Base-by-base conservation (phyloP, 2,888 invertebrate genomes). In the Zygaena filipendulae region DNA sequence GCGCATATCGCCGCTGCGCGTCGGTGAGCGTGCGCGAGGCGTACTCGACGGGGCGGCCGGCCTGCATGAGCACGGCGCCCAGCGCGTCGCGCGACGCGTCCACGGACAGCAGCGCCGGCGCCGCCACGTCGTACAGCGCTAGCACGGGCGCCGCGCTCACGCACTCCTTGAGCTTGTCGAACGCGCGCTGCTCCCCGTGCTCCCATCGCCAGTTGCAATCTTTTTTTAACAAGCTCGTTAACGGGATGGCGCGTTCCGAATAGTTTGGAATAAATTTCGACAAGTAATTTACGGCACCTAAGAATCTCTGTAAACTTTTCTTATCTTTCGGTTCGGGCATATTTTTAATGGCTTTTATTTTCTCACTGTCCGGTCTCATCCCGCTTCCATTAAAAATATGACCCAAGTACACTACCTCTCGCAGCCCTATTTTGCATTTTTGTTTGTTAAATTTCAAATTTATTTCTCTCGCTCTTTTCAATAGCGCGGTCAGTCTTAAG, bases 51-150 rank as follows among this genome's bases (percentile, higher is more conserved):
- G 38, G 36, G 4, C 38, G 38, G 12, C 36, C 39, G 26, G 16
- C 29, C 32, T 46, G 43, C 30, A 44, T 8, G 12, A 42, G 29
- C 21, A 40, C 40, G 3, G 45, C 43, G 20, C 46, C 43, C 19
- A 44, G 25, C 21, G 38, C 43, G 6, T 11, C 28, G 16, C 29
- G 8, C 11, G 30, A 28, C 14, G 44, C 40, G 29, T 42, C 44
- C 9, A 45, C 42, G 11, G 39, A 35, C 22, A 40, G 4, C 20
- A 29, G 19, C 11, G 21, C 25, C 8, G 32, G 37, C 19, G 9
- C 5, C 2, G 5, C n/a, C 11, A 13, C 27, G 14, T 32, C 30
- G 27, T 33, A 40, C 28, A 37, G 14, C 7, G 38, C 32, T 13
- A 43, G 27, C 18, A 40, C 43, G 2, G 36, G 36, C 3, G 35